Conservation (phyloP, 2,888 invertebrate species). For the Cremastinae sp. region DNA sequence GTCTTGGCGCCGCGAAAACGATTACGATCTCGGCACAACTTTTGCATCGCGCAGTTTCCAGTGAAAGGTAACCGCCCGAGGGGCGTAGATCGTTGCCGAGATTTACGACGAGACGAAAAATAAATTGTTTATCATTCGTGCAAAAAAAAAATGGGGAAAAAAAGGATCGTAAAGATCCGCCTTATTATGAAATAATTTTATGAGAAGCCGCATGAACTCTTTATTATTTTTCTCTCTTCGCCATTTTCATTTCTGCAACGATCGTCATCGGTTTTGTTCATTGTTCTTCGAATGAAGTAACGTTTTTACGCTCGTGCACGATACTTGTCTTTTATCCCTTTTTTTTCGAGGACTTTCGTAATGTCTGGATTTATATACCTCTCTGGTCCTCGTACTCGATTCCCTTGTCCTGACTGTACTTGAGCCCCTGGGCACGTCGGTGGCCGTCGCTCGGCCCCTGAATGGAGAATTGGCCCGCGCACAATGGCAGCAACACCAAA, state of each 20-base stretch:
- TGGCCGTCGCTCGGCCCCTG: conserved; percentile 78
- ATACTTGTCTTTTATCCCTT: conserved; percentile 23
- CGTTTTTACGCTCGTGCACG: conserved; percentile 24
- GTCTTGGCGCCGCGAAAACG: conserved; percentile 17
- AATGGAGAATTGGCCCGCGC: conserved; percentile 77
- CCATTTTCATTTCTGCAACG: not conserved
- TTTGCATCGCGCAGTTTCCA: conserved; percentile 45
- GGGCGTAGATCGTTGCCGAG: conserved; percentile 20
- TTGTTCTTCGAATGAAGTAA: not conserved
- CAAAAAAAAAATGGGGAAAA: not conserved
- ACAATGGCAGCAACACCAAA: conserved; percentile 71
- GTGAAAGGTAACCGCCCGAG: conserved; percentile 55
- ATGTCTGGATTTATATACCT: conserved; percentile 66
- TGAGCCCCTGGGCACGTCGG: conserved; percentile 76
- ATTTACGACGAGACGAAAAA: not conserved
- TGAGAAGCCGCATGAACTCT: not conserved
- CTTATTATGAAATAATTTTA: not conserved
- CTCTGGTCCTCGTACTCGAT: conserved; percentile 76
- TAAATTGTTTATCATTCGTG: not conserved
- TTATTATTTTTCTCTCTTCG: conserved; percentile 14
- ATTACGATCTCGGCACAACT: conserved; percentile 35
- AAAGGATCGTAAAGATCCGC: not conserved
- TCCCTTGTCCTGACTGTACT: conserved; percentile 76
- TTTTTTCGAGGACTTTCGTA: conserved; percentile 10
- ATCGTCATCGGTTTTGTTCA: not conserved